phyloP scores from a whole-genome alignment of 2,797 vertebrate genomes.

The Parotocinclus haroldoi region DNA sequence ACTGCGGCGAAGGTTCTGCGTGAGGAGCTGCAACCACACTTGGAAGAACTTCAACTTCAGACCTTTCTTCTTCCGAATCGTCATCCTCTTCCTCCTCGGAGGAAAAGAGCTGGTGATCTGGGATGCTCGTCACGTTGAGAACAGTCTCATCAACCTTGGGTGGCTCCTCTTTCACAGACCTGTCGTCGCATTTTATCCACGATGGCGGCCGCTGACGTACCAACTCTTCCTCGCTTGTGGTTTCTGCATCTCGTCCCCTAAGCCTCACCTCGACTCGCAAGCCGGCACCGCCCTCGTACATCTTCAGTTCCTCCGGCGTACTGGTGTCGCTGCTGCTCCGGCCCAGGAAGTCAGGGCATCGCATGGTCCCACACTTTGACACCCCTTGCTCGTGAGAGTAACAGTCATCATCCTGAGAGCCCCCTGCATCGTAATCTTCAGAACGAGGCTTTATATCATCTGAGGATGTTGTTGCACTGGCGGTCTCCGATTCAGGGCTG shows the following conservation, averaged over 20 bases:
- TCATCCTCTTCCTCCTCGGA: constrained; percentile 91
- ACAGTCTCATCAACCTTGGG: constrained; percentile 66
- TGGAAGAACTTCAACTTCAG: constrained; percentile 87
- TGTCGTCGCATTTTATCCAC: constrained; percentile 75
- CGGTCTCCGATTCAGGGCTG: constrained; percentile 91
- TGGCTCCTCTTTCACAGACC: constrained; percentile 53
- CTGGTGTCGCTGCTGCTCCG: constrained; percentile 98
- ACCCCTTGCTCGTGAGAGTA: constrained; percentile 87
- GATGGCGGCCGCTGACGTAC: constrained; percentile 70
- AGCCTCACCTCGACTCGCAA: constrained; percentile 87
- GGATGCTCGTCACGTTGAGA: constrained; percentile 68
- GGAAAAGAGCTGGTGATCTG: constrained; percentile 84
- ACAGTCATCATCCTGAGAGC: constrained; percentile 95
- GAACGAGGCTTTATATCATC: constrained; percentile 97
- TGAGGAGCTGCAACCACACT: constrained; percentile 57
- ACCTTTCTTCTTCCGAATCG: constrained; percentile 91
- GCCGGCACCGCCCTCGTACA: constrained; percentile 83
- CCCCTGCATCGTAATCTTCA: constrained; percentile 96
- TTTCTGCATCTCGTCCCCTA: constrained; percentile 77
- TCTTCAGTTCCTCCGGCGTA: constrained; percentile 95
- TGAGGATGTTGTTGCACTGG: constrained; percentile 92
- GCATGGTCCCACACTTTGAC: constrained; percentile 92
- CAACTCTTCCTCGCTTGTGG: constrained; percentile 87
- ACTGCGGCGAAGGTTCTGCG: constrained; percentile 70
- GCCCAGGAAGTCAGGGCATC: constrained; percentile 93